phyloP scores from a whole-genome alignment of 2,797 vertebrate genomes.

The Acanthopagrus latus region DNA sequence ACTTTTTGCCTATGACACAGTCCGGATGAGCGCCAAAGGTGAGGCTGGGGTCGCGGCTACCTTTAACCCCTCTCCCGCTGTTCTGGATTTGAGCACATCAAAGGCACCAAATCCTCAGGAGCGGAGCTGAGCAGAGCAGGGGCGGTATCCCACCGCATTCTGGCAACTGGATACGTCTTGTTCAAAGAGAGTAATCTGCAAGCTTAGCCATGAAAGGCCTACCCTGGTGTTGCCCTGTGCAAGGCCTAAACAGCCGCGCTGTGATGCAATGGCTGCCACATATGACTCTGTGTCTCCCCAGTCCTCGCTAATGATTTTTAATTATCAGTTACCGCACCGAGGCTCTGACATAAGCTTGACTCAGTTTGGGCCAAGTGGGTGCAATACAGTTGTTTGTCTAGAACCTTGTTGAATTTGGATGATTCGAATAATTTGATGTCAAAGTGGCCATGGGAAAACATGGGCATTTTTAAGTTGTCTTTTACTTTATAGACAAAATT shows the following conservation, averaged over 20 bases:
- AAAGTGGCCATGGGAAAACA: neutral
- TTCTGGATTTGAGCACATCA: constrained; percentile 83
- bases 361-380: neutral
- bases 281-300: constrained; percentile 34
- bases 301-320: constrained; percentile 44
- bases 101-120: constrained; percentile 75
- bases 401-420: neutral
- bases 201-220: constrained; percentile 81
- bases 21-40: constrained; percentile 67
- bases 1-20: constrained; percentile 30
- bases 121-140: constrained; percentile 55
- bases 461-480: neutral
- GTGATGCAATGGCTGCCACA: constrained; percentile 71
- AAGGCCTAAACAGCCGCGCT: constrained; percentile 57
- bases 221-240: constrained; percentile 58
- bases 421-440: neutral
- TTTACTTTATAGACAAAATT: neutral
- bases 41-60: constrained; percentile 71
- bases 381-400: neutral
- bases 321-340: constrained; percentile 41
- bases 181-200: constrained; percentile 82
- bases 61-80: constrained; percentile 73
- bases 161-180: constrained; percentile 65
- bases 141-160: constrained; percentile 64
- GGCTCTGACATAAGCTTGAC: constrained; percentile 12